Evolutionary conservation across 1,140 invertebrate species (phyloP).

Genomic region (Platyura marginata): DNA sequence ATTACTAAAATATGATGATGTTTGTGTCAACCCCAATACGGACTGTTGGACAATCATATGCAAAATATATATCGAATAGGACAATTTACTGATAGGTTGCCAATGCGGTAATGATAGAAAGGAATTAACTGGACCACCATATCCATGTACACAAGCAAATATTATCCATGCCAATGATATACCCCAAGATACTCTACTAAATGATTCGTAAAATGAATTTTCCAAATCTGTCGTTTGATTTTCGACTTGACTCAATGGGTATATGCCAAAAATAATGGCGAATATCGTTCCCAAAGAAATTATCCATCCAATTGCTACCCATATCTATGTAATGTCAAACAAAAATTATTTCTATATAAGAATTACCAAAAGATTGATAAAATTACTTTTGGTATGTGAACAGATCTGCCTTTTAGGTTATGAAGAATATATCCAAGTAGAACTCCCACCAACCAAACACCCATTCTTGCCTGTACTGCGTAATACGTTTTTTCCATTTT

Average conservation of each 20-base stretch:
- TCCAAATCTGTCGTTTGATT: conserved; percentile 17
- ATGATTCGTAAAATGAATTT: conserved; percentile 38
- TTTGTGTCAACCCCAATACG: neutral
- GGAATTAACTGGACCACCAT: conserved; percentile 34
- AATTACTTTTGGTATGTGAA: conserved; percentile 4
- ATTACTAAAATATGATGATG: neutral
- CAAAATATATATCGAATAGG: conserved; percentile 30
- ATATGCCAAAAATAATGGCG: conserved; percentile 12
- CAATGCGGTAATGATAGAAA: conserved; percentile 28
- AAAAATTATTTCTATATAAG: neutral
- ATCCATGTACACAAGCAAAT: conserved; percentile 41
- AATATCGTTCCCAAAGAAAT: conserved; percentile 11
- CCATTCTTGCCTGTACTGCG: neutral
- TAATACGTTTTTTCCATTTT: neutral
- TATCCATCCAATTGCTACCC: conserved; percentile 8
- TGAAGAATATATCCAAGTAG: conserved; percentile 15
- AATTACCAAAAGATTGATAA: neutral
- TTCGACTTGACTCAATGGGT: conserved; percentile 11
- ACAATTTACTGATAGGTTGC: conserved; percentile 28
- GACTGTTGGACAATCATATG: conserved; percentile 19
- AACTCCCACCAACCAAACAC: neutral
- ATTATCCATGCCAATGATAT: conserved; percentile 44
- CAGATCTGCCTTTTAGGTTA: conserved; percentile 5
- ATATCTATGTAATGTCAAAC: neutral
- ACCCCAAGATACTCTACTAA: conserved; percentile 39